Evolutionary conservation across 2,888 invertebrate genomes (phyloP).

Genomic region (Heterodera filipjevi): DNA sequence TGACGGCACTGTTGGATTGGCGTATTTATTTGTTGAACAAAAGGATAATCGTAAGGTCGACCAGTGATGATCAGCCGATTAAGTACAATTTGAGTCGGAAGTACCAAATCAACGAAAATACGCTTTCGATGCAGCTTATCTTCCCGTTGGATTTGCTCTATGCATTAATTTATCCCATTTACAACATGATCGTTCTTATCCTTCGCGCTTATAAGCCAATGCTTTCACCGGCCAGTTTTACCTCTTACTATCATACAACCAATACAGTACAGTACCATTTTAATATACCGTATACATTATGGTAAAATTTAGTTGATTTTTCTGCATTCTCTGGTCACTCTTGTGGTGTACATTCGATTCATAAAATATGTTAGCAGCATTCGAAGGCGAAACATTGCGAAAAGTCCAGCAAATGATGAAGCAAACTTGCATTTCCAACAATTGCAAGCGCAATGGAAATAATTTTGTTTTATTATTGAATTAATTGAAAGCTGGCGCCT

Average conservation of each 20-base stretch:
- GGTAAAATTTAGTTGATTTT: too few relatives aligned
- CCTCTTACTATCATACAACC: conserved; percentile 3
- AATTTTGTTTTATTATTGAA: too few relatives aligned
- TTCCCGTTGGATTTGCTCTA: conserved; percentile 7
- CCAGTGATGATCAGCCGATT: background rate
- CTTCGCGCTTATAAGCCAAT: conserved; percentile 13
- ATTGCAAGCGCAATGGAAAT: too few relatives aligned
- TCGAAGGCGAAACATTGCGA: too few relatives aligned
- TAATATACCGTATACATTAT: too few relatives aligned
- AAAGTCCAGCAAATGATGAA: too few relatives aligned
- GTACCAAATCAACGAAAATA: conserved; percentile 24
- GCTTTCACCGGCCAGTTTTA: background rate
- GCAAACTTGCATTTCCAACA: too few relatives aligned
- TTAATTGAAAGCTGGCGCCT: too few relatives aligned
- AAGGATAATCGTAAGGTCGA: background rate
- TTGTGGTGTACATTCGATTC: too few relatives aligned
- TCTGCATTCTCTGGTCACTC: too few relatives aligned
- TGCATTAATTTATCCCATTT: conserved; percentile 16
- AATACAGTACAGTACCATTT: conserved; percentile 11
- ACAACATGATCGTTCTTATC: background rate
- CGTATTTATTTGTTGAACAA: conserved; percentile 19
- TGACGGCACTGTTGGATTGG: conserved; percentile 24
- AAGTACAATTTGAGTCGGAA: conserved; percentile 19
- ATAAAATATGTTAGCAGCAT: too few relatives aligned
- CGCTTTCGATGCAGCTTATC: conserved; percentile 18